Conservation (phyloP, 2,888 invertebrate genomes). For the Chelonus formosanus region DNA sequence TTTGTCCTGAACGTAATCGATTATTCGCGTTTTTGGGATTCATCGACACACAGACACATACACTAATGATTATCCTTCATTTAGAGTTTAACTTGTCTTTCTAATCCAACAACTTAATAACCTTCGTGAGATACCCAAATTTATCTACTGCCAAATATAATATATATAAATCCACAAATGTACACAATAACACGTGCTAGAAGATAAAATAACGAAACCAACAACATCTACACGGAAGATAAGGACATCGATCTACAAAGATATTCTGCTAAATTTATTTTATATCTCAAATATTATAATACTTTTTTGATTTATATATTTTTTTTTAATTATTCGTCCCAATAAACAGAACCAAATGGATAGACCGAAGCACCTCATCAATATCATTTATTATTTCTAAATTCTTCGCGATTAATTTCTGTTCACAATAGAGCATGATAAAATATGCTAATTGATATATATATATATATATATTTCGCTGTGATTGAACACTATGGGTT, state of each 20-base stretch:
- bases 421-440: too few relatives aligned
- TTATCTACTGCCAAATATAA: background rate
- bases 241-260: slow-evolving; percentile 34
- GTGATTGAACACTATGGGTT: slow-evolving; percentile 53
- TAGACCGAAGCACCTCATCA: slow-evolving; percentile 60
- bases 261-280: slow-evolving; percentile 19
- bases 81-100: too few relatives aligned
- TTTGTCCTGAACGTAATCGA: background rate
- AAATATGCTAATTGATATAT: background rate
- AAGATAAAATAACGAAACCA: slow-evolving; percentile 47
- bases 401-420: too few relatives aligned
- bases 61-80: too few relatives aligned
- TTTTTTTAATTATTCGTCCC: slow-evolving; percentile 10
- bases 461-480: slow-evolving; percentile 48
- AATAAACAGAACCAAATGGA: slow-evolving; percentile 60
- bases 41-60: too few relatives aligned
- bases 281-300: background rate
- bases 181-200: slow-evolving; percentile 34
- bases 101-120: too few relatives aligned
- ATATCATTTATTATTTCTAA: background rate
- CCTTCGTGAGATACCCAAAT: too few relatives aligned
- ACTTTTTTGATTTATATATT: slow-evolving; percentile 26
- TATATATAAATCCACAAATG: slow-evolving; percentile 14
- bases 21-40: background rate
- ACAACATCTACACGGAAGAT: slow-evolving; percentile 51